Percentiles rank a stretch among this genome's conserved stretches.
phyloP scores from a whole-genome alignment of 2,888 invertebrate genomes.

The Drosophila rellima region DNA sequence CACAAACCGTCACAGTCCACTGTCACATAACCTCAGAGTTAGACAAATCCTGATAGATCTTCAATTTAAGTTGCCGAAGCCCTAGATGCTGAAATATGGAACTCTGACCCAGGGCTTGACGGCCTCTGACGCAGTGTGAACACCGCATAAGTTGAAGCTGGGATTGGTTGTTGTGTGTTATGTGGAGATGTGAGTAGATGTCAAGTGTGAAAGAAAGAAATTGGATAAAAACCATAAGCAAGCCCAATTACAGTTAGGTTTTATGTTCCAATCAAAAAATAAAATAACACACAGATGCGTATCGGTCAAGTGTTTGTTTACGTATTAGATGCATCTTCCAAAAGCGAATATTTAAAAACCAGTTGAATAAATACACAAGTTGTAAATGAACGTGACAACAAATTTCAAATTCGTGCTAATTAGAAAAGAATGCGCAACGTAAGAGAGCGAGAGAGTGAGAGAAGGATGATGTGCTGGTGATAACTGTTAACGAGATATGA shows the following conservation, averaged over 20 bases:
- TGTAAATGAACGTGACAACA: slow-evolving; percentile 59
- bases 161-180: slow-evolving; percentile 48
- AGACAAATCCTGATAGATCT: too few species aligned
- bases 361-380: slow-evolving; percentile 34
- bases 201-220: slow-evolving; percentile 62
- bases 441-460: slow-evolving; percentile 34
- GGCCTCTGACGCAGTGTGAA: too few species aligned
- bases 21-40: too few species aligned
- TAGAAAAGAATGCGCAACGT: slow-evolving; percentile 67
- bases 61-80: too few species aligned
- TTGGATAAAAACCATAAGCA: slow-evolving; percentile 43
- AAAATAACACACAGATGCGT: slow-evolving; percentile 20
- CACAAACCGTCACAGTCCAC: too few species aligned
- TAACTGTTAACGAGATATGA: slow-evolving; percentile 51
- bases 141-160: slow-evolving; percentile 28
- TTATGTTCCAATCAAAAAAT: slow-evolving; percentile 54
- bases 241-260: slow-evolving; percentile 71
- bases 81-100: too few species aligned
- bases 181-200: slow-evolving; percentile 38
- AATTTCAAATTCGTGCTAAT: slow-evolving; percentile 71
- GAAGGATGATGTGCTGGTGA: slow-evolving; percentile 32
- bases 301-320: slow-evolving; percentile 40
- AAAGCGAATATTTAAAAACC: slow-evolving; percentile 23
- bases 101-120: too few species aligned
- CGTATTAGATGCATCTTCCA: slow-evolving; percentile 27